phyloP scores from a whole-genome alignment of 2,113 vertebrate species.

The Clarias batrachus region DNA sequence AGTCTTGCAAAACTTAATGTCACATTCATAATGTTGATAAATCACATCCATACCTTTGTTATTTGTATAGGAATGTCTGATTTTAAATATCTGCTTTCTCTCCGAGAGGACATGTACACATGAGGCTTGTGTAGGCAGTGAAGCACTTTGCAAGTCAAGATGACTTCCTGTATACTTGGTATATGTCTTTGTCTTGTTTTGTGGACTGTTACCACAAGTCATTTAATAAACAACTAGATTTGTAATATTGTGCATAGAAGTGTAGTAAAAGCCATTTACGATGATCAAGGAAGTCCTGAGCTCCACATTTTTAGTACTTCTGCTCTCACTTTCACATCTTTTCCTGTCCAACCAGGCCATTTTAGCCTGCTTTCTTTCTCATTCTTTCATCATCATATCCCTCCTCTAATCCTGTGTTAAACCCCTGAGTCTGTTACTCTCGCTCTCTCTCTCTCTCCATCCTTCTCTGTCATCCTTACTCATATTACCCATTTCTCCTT shows the following conservation, averaged over 20 bases:
- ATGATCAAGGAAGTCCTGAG: neutral
- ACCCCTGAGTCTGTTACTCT: neutral
- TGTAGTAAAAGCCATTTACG: neutral
- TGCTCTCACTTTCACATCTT: neutral
- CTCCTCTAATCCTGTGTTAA: constrained; percentile 25
- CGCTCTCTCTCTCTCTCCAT: constrained; percentile 1
- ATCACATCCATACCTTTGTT: neutral
- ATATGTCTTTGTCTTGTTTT: constrained; percentile 3
- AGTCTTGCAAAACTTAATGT: neutral
- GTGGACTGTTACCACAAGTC: neutral
- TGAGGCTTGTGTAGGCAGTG: neutral
- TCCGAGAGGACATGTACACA: neutral
- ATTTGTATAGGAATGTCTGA: neutral
- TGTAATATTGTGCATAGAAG: neutral
- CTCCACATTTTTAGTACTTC: neutral
- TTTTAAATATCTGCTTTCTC: neutral
- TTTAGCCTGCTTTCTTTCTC: constrained; percentile 28
- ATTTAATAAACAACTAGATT: neutral
- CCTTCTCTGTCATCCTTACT: neutral
- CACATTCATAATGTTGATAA: neutral
- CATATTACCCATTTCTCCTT: constrained; percentile 4
- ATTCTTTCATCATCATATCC: constrained; percentile 30
- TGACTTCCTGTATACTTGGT: neutral
- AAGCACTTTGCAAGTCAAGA: neutral
- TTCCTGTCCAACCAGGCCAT: constrained; percentile 4